Percentiles rank a stretch among this genome's conserved stretches.
phyloP scores from a whole-genome alignment of 2,113 vertebrate genomes.

The Macquaria ambigua region DNA sequence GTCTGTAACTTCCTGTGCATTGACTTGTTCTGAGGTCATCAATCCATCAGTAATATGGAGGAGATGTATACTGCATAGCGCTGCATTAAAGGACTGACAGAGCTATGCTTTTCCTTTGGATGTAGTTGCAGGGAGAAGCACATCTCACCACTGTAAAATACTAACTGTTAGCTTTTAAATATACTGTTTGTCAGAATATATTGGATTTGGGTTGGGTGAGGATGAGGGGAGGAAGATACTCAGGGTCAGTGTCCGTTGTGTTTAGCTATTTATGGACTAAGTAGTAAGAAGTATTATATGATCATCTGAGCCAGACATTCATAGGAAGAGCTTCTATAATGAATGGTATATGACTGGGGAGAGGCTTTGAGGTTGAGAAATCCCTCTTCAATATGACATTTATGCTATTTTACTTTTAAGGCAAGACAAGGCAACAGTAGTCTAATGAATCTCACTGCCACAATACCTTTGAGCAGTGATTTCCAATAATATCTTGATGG shows the following conservation, averaged over 20 bases:
- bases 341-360: background rate
- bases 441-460: constrained; percentile 28
- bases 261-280: background rate
- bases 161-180: background rate
- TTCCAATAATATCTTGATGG: constrained; percentile 35
- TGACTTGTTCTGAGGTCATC: constrained; percentile 47
- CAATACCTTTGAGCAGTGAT: constrained; percentile 21
- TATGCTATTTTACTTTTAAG: constrained; percentile 5
- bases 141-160: background rate
- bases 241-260: background rate
- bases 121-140: background rate
- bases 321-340: background rate
- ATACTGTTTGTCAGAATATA: constrained; percentile 30
- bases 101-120: background rate
- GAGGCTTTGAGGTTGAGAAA: background rate
- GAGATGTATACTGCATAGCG: background rate
- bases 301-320: background rate
- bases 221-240: background rate
- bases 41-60: constrained; percentile 25
- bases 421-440: background rate
- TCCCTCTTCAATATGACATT: background rate
- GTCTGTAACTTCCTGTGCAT: constrained; percentile 54
- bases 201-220: background rate
- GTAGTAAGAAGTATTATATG: background rate
- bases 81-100: background rate